Conservation (phyloP, 1,140 invertebrate genomes). For the Eriocheir sinensis region DNA sequence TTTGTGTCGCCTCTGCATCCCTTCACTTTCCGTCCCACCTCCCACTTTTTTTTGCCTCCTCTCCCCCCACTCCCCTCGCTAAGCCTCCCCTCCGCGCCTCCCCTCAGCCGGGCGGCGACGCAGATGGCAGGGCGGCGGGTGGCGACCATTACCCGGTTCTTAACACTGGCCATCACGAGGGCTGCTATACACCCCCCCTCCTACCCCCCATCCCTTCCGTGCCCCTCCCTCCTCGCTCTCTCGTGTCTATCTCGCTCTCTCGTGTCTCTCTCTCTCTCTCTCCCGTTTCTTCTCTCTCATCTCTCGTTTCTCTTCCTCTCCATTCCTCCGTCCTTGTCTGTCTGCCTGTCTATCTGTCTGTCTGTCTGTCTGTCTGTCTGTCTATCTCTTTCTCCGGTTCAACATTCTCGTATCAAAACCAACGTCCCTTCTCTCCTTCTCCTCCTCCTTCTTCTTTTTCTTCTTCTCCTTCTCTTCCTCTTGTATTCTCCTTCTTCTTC, state of each 20-base stretch:
- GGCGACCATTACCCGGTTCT: slow-evolving; percentile 28
- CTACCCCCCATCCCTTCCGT: background rate
- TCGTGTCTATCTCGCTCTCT: background rate
- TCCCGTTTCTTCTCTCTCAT: background rate
- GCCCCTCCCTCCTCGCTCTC: background rate
- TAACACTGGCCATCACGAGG: slow-evolving; percentile 1
- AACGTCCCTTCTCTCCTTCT: background rate
- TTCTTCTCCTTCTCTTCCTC: background rate
- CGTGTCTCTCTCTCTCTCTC: background rate
- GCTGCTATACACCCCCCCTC: background rate
- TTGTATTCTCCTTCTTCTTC: no score
- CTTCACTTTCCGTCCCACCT: background rate
- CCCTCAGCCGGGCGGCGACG: background rate
- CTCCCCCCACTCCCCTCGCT: background rate
- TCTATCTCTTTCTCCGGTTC: background rate
- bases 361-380: background rate
- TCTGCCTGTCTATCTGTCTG: background rate
- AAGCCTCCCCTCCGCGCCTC: background rate
- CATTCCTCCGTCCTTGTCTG: background rate
- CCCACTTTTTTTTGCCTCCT: background rate
- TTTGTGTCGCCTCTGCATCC: background rate
- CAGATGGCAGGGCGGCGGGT: background rate
- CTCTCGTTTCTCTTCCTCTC: background rate
- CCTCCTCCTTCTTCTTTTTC: background rate
- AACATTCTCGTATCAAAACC: no score